Percentiles rank a stretch among this genome's conserved stretches.
Conservation (phyloP, 2,113 vertebrate genomes). For the Chelonoidis abingdonii region DNA sequence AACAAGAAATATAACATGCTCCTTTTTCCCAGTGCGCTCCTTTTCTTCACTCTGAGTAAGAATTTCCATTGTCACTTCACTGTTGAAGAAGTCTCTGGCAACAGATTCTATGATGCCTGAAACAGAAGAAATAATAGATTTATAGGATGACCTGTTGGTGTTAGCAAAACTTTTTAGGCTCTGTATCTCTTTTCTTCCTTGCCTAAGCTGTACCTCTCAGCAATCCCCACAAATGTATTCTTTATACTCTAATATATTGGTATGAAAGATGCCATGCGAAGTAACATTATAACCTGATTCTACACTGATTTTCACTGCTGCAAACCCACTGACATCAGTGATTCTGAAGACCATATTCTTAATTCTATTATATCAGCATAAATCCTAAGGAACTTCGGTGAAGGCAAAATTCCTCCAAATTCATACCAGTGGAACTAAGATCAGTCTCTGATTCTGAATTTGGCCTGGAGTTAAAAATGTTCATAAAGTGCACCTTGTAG, state of each 20-base stretch:
- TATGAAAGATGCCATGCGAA: neutral
- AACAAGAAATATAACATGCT: constrained; percentile 83
- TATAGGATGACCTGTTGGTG: neutral
- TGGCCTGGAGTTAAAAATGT: neutral
- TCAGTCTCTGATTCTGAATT: constrained; percentile 26
- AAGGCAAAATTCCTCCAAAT: neutral
- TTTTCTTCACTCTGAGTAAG: constrained; percentile 78
- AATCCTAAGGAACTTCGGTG: neutral
- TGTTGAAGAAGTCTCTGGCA: constrained; percentile 82
- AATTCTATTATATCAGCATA: neutral
- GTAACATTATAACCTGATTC: neutral
- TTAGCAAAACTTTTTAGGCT: neutral
- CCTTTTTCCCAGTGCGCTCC: constrained; percentile 81
- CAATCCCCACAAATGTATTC: neutral
- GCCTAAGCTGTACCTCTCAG: neutral
- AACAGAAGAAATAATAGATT: constrained; percentile 10
- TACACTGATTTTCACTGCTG: neutral
- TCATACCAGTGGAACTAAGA: neutral
- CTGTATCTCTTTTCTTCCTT: neutral
- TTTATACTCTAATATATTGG: neutral
- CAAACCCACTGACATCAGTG: neutral
- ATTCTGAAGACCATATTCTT: neutral
- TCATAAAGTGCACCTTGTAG: constrained; percentile 20
- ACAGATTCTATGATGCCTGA: constrained; percentile 82
- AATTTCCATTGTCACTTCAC: constrained; percentile 77